A percentile compares a stretch with the other conserved stretches of the same genome.
phyloP scores from a whole-genome alignment of 2,113 vertebrate species.

The Onychorhynchus coronatus region DNA sequence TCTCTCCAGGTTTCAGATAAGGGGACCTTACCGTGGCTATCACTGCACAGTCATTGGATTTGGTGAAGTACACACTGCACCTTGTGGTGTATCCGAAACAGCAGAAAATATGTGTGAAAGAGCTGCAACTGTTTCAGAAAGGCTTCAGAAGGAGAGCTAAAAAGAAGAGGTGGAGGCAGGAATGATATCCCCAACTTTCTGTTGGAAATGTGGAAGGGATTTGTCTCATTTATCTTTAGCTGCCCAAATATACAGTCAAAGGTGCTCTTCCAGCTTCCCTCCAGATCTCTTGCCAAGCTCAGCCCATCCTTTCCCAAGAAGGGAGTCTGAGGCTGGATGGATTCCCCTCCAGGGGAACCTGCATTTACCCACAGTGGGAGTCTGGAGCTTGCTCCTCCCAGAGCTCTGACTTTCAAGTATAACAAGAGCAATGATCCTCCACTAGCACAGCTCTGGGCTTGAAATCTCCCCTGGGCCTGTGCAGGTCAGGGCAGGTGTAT shows the following conservation, averaged over 20 bases:
- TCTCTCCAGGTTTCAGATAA: not conserved
- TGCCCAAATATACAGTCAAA: not conserved
- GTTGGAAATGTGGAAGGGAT: not conserved
- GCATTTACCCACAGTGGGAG: not conserved
- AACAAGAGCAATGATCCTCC: too few species aligned
- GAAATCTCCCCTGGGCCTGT: too few species aligned
- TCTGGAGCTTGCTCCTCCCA: not conserved
- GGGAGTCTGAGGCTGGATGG: not conserved
- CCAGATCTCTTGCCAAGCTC: not conserved
- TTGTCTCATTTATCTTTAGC: not conserved
- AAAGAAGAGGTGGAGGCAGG: not conserved
- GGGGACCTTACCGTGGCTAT: too few species aligned
- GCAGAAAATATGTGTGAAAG: not conserved
- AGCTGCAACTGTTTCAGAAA: not conserved
- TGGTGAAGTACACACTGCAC: rapidly evolving
- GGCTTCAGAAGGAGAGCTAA: not conserved
- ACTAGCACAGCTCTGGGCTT: too few species aligned
- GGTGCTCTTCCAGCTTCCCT: not conserved
- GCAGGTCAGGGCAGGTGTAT: too few species aligned
- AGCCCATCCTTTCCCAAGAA: not conserved
- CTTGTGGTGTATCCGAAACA: not conserved
- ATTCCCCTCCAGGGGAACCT: not conserved
- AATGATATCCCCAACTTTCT: not conserved
- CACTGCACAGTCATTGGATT: not conserved
- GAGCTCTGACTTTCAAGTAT: not conserved